Conservation (phyloP, 2,888 invertebrate genomes). For the Choristoneura rosaceana region DNA sequence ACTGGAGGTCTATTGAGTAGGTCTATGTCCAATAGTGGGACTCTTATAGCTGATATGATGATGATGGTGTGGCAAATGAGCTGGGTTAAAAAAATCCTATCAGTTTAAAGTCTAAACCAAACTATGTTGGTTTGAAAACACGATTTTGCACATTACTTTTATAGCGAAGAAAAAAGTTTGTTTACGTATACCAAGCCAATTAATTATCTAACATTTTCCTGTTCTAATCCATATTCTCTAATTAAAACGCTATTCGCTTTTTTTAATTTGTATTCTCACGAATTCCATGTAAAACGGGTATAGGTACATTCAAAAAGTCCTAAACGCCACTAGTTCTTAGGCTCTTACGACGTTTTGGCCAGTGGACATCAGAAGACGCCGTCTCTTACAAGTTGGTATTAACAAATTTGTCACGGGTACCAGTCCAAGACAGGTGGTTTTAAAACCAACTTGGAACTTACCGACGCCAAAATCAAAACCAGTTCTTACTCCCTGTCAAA, state of each 20-base stretch:
- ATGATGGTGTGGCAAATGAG: no score
- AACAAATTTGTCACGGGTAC: slow-evolving; percentile 46
- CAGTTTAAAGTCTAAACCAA: not conserved
- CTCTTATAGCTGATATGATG: no score
- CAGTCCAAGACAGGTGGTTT: slow-evolving; percentile 39
- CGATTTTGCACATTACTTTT: not conserved
- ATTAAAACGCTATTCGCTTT: slow-evolving; percentile 24
- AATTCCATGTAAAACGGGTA: slow-evolving; percentile 18
- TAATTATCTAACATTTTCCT: not conserved
- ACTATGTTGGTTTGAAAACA: not conserved
- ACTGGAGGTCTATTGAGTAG: no score
- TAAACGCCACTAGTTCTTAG: not conserved
- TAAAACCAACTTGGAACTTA: slow-evolving; percentile 1
- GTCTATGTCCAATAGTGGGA: no score
- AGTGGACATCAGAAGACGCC: slow-evolving; percentile 22
- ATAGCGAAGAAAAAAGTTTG: not conserved
- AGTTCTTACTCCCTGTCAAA: not conserved
- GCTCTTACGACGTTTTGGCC: slow-evolving; percentile 1
- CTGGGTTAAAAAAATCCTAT: no score
- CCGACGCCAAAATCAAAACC: not conserved
- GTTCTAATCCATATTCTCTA: slow-evolving; percentile 22
- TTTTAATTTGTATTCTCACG: slow-evolving; percentile 34
- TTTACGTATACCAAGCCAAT: not conserved
- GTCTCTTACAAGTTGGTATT: slow-evolving; percentile 41
- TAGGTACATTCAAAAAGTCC: not conserved